A percentile compares a stretch with the other conserved stretches of the same genome.
Evolutionary conservation across 2,888 invertebrate species (phyloP).

Genomic region (Oscheius sp.): DNA sequence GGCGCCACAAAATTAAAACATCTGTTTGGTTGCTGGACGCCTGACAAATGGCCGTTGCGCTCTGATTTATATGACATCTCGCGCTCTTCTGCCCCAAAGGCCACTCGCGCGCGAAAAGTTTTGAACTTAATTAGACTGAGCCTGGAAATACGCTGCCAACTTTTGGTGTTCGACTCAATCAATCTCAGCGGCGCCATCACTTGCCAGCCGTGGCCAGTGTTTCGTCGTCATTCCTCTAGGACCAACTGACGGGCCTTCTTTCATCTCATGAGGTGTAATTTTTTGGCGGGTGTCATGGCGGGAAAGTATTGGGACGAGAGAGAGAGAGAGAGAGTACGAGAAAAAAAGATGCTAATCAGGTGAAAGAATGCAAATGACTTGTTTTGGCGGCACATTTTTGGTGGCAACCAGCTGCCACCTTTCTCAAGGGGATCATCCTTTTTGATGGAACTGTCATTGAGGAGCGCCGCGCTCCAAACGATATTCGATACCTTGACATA

Average conservation of each 20-base stretch:
- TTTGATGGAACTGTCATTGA: constrained; percentile 24
- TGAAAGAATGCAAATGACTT: constrained; percentile 22
- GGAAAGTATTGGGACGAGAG: too few species aligned
- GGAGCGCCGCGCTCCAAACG: constrained; percentile 25
- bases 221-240: constrained; percentile 25
- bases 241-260: constrained; percentile 32
- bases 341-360: too few species aligned
- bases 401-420: constrained; percentile 31
- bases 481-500: constrained; percentile 35
- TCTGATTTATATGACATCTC: constrained; percentile 37
- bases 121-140: background rate
- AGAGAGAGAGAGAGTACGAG: too few species aligned
- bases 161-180: constrained; percentile 29
- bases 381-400: constrained; percentile 22
- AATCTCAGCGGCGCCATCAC: constrained; percentile 35
- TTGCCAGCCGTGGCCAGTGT: constrained; percentile 13
- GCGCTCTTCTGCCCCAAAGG: constrained; percentile 27
- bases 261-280: constrained; percentile 33
- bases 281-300: too few species aligned
- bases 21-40: constrained; percentile 38
- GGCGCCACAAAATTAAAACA: constrained; percentile 40
- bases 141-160: background rate
- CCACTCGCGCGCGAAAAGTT: background rate
- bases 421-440: constrained; percentile 22
- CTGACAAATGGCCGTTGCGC: constrained; percentile 38